These are phyloP conservation scores for Nematostella vectensis DNA, from an alignment of 92 coral and sea anemone genomes.

Conservation along the genomic window DNA sequence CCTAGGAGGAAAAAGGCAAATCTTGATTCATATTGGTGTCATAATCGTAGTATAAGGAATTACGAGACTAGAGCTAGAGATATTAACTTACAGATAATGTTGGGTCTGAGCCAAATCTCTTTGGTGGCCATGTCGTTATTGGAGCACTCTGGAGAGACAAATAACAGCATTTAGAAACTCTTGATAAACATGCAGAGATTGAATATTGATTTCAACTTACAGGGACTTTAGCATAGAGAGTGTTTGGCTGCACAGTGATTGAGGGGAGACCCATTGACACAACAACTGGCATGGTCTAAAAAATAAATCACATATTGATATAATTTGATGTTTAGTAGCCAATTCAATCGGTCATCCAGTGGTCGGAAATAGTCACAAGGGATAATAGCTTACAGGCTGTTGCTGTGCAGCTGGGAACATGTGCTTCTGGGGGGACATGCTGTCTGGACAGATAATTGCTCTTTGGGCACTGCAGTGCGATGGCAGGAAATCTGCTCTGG, in stretches of 20 bases:
- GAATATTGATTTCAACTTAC: no score
- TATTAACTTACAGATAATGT: constrained; percentile 53
- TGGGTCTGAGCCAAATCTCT: constrained; percentile 73
- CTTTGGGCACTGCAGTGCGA: constrained; percentile 56
- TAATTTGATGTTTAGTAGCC: no score
- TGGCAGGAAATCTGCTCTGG: constrained; percentile 49
- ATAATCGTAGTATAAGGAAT: background rate
- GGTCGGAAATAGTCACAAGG: background rate
- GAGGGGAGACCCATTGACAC: constrained; percentile 77
- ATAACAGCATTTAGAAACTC: no score
- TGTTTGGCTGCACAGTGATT: constrained; percentile 43
- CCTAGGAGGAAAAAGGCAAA: background rate
- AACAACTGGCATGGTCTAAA: constrained; percentile 53
- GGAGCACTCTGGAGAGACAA: constrained; percentile 49
- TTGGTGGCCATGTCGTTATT: constrained; percentile 71
- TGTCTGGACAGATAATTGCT: constrained; percentile 65
- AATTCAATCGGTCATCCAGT: background rate
- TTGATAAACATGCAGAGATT: no score
- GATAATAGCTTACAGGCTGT: constrained; percentile 5
- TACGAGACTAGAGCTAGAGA: background rate
- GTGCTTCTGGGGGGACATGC: constrained; percentile 70
- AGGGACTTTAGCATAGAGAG: constrained; percentile 64
- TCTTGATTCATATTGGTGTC: background rate
- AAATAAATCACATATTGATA: constrained; percentile 1
- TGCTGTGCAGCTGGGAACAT: constrained; percentile 25